Conservation (phyloP, 2,113 vertebrate genomes). For the Microcebus tavaratra region DNA sequence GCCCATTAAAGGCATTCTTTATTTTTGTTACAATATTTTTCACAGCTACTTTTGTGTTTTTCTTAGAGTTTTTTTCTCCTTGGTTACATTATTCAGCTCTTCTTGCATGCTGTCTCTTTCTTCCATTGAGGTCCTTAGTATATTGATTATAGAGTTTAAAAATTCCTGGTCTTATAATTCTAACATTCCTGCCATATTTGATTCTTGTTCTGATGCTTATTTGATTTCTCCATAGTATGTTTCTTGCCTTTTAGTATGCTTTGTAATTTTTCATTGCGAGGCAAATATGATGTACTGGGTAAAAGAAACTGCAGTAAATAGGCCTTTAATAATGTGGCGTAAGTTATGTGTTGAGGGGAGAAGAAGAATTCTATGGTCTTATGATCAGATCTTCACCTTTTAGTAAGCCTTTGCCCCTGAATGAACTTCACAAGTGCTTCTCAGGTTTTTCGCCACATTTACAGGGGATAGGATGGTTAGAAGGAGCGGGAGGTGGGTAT, state of each 20-base stretch:
- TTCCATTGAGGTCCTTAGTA: not conserved
- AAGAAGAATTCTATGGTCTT: not conserved
- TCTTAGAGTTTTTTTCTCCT: not conserved
- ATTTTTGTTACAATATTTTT: not conserved
- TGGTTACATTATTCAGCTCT: not conserved
- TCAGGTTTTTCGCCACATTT: not conserved
- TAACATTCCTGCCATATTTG: not conserved
- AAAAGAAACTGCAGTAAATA: not conserved
- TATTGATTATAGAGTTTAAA: not conserved
- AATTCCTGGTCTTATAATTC: not conserved
- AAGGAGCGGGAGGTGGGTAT: too few relatives aligned
- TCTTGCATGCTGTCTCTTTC: not conserved
- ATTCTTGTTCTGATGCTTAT: not conserved
- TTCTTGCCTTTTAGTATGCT: not conserved
- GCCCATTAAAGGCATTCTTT: not conserved
- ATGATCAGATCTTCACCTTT: not conserved
- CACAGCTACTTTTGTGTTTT: not conserved
- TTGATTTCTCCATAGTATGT: not conserved
- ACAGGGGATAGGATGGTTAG: not conserved
- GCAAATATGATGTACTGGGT: not conserved
- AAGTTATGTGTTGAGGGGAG: not conserved
- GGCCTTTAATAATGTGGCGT: not conserved
- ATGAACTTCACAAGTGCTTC: not conserved
- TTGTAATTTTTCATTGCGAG: not conserved
- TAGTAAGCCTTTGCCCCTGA: not conserved